Evolutionary conservation across 2,113 vertebrate genomes (phyloP).

Genomic region (Carettochelys insculpta): DNA sequence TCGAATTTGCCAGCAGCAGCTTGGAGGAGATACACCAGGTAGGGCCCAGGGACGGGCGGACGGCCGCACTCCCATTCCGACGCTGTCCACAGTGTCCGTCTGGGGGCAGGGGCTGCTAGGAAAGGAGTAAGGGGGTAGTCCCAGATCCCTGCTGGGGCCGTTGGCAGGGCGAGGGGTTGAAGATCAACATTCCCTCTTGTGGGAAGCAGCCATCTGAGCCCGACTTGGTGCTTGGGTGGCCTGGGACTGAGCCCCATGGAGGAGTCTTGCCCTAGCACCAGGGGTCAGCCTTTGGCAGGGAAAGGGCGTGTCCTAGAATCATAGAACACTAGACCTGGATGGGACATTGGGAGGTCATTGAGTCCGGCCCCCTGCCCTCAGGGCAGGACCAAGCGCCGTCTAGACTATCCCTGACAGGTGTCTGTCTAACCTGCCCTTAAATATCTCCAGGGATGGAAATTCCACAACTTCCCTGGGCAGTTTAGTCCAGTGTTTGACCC

Average conservation of each 20-base stretch:
- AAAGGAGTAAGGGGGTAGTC: not conserved
- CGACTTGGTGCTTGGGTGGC: not conserved
- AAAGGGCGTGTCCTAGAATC: too few relatives aligned
- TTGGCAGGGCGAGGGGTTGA: not conserved
- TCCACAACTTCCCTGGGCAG: too few relatives aligned
- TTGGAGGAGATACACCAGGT: conserved; percentile 75
- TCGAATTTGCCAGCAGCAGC: conserved; percentile 89
- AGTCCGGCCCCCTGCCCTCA: too few relatives aligned
- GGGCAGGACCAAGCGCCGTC: too few relatives aligned
- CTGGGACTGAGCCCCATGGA: not conserved
- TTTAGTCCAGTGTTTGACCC: too few relatives aligned
- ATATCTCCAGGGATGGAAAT: too few relatives aligned
- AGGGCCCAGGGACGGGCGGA: not conserved
- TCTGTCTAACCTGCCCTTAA: too few relatives aligned
- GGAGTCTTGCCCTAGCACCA: not conserved
- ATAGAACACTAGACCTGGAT: too few relatives aligned
- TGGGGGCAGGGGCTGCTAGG: not conserved
- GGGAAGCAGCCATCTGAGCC: not conserved
- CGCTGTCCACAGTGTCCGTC: not conserved
- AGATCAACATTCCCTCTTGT: not conserved
- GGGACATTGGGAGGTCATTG: too few relatives aligned
- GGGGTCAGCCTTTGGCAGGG: not conserved
- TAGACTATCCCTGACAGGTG: too few relatives aligned
- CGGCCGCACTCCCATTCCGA: not conserved
- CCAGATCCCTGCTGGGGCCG: not conserved